Conservation (phyloP, 2,888 invertebrate genomes). For the Scelioninae gen. 1 region DNA sequence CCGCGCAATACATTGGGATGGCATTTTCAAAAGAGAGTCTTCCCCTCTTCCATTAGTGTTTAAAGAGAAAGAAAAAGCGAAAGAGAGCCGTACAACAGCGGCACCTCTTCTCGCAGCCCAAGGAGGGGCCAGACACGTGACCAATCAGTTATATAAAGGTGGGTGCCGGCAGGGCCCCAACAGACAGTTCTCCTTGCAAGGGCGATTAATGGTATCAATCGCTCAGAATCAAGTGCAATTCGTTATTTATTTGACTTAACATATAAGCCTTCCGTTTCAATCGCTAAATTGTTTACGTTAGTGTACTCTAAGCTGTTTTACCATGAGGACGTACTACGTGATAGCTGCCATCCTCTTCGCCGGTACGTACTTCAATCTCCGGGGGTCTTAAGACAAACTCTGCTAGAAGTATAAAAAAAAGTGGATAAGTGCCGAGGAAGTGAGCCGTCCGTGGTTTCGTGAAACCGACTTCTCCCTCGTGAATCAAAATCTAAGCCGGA, state of each 20-base stretch:
- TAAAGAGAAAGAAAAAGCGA: constrained; percentile 73
- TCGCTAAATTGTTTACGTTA: constrained; percentile 45
- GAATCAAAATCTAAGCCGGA: not conserved
- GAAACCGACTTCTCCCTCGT: constrained; percentile 28
- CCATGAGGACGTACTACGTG: constrained; percentile 83
- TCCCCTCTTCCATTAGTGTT: constrained; percentile 70
- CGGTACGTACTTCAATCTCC: constrained; percentile 80
- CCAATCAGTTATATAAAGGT: constrained; percentile 84
- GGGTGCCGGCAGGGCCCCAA: constrained; percentile 82
- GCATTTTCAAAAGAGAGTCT: constrained; percentile 77
- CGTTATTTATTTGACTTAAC: constrained; percentile 42
- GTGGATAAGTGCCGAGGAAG: constrained; percentile 62
- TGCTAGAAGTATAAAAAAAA: constrained; percentile 14
- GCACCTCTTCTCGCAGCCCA: constrained; percentile 72
- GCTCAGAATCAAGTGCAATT: constrained; percentile 65
- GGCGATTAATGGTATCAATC: constrained; percentile 76
- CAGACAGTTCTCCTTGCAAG: constrained; percentile 80
- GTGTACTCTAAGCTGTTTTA: constrained; percentile 66
- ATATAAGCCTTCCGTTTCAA: constrained; percentile 26
- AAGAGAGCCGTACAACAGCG: constrained; percentile 72
- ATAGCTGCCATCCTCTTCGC: constrained; percentile 83
- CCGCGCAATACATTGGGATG: constrained; percentile 72
- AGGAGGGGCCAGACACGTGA: constrained; percentile 82
- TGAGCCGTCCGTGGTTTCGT: constrained; percentile 43
- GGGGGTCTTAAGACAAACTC: no score